Evolutionary conservation across 2,888 invertebrate genomes (phyloP), one percentile per base, ranked within the genome.

Genomic region (Brenthis ino): DNA sequence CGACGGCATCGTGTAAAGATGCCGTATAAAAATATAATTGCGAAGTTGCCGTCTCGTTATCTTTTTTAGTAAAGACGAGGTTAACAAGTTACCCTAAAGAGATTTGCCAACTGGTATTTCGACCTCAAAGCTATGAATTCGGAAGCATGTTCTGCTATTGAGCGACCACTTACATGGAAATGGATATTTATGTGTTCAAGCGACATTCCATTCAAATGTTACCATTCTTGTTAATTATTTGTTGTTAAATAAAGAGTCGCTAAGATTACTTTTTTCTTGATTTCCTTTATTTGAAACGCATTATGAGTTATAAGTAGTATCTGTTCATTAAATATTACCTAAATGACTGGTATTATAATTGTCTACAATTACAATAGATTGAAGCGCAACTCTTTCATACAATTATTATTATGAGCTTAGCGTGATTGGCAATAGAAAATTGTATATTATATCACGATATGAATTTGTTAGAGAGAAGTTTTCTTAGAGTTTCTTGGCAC

Each of bases 91-190:
- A 72, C 72, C 75, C 73, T 75, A 70, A 70, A 74, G 61, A 70
- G 70, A 70, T 73, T 66, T 71, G 72, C 72, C 70, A 68, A 61
- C 60, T 60, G 60, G 63, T 63, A 51, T 63, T 63, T 63, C 64
- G 70, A 68, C 72, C 73, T 73, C 65, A 70, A 69, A 64, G 69
- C 55, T 65, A 65, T 75, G 75, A 73, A 75, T 76, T 77, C 76
- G 75, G 76, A 76, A 76, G 70, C 72, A 51, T 54, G 64, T 64
- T 55, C 61, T 68, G 72, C 72, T 73, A 74, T 74, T 73, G 71
- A 72, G 60, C 50, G 56, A 68, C 57, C 60, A 68, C 72, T 72
- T 66, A 60, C 71, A 72, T 71, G 66, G 68, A 56, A 16, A 54
- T 57, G 51, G 65, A 53, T 68, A 33, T 69, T 71, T 69, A 68